Evolutionary conservation across 2,113 vertebrate species (phyloP).

Genomic region (Oncorhynchus tshawytscha): DNA sequence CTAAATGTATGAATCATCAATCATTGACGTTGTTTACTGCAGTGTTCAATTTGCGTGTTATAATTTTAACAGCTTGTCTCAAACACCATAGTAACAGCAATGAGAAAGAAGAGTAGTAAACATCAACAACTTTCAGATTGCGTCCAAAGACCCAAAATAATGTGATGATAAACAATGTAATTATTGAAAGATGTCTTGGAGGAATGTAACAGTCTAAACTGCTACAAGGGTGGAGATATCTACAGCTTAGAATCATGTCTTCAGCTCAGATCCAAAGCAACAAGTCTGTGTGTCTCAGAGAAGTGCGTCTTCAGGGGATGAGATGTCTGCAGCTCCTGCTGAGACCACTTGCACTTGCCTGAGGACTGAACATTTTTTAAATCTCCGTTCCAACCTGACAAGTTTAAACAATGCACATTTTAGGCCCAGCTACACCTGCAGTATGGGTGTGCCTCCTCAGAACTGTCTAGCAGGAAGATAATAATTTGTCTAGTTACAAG

Average conservation of each 20-base stretch:
- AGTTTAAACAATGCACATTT: slow-evolving; percentile 76
- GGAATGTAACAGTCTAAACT: not conserved
- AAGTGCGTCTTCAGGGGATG: slow-evolving; percentile 4
- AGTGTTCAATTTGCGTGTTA: slow-evolving; percentile 18
- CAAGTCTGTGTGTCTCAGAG: too few species aligned
- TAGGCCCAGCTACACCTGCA: slow-evolving; percentile 71
- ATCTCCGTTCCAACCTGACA: slow-evolving; percentile 67
- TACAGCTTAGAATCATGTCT: not conserved
- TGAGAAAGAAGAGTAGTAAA: slow-evolving; percentile 20
- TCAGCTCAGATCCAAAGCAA: not conserved
- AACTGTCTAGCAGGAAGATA: slow-evolving; percentile 68
- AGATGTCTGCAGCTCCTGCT: slow-evolving; percentile 32
- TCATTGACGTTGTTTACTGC: slow-evolving; percentile 41
- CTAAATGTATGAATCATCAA: slow-evolving; percentile 30
- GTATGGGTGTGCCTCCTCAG: slow-evolving; percentile 44
- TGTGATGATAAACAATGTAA: too few species aligned
- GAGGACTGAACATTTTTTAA: slow-evolving; percentile 47
- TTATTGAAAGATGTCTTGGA: slow-evolving; percentile 15
- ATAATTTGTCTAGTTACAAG: slow-evolving; percentile 72
- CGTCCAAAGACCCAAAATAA: slow-evolving; percentile 9
- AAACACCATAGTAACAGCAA: slow-evolving; percentile 12
- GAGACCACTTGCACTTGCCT: slow-evolving; percentile 37
- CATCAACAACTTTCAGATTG: slow-evolving; percentile 23
- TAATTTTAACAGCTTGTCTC: slow-evolving; percentile 18
- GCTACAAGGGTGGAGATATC: slow-evolving; percentile 1